Evolutionary conservation across 2,797 vertebrate species (phyloP).

Genomic region (Valencia hispanica): DNA sequence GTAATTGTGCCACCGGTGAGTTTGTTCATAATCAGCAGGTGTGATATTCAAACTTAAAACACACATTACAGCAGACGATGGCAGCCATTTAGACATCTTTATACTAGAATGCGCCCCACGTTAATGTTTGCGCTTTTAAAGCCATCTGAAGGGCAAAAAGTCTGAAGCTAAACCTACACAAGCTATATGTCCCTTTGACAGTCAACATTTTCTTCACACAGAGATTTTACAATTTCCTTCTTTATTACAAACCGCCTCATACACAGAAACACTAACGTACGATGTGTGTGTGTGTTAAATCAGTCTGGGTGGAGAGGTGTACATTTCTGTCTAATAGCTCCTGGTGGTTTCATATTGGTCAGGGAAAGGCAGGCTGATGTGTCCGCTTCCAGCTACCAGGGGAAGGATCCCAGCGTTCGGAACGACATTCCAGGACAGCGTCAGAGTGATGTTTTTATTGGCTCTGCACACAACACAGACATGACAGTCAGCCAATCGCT

Average conservation of each 20-base stretch:
- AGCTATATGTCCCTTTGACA: no score
- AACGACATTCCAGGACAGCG: conserved; percentile 97
- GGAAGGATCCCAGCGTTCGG: conserved; percentile 97
- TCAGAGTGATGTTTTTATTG: conserved; percentile 96
- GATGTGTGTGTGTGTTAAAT: background rate
- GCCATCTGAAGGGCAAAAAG: no score
- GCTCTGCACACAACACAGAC: conserved; percentile 79
- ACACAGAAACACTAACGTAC: conserved; percentile 21
- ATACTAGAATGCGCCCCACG: no score
- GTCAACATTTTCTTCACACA: background rate
- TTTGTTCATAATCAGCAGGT: no score
- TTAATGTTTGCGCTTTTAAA: no score
- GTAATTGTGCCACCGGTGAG: background rate
- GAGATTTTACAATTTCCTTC: background rate
- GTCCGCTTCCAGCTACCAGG: conserved; percentile 92
- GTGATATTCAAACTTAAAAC: no score
- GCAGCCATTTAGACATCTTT: no score
- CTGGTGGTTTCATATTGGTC: conserved; percentile 91
- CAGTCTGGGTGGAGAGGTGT: background rate
- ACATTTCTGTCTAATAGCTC: conserved; percentile 87
- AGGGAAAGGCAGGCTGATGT: conserved; percentile 92
- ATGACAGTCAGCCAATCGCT: background rate
- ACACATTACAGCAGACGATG: background rate
- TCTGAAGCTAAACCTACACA: background rate
- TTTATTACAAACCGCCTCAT: conserved; percentile 4